phyloP scores from a whole-genome alignment of 2,113 vertebrate species.

The Brachypodius melanocephalos region DNA sequence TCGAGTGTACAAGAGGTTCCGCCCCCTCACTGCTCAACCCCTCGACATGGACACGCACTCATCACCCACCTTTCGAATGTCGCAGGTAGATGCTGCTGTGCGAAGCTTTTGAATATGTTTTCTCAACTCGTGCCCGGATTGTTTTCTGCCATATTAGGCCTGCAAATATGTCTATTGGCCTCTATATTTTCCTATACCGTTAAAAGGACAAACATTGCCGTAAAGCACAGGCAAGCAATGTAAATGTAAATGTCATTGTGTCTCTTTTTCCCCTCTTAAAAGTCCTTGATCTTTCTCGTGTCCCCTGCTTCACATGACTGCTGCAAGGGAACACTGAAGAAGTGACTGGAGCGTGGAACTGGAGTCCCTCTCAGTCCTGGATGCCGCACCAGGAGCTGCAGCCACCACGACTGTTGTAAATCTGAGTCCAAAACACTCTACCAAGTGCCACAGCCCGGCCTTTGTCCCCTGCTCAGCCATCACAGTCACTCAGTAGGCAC shows the following conservation, averaged over 20 bases:
- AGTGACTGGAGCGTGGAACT: accelerated
- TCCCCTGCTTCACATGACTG: background rate
- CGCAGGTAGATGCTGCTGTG: too few species aligned
- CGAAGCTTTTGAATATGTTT: background rate
- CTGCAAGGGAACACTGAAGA: too few species aligned
- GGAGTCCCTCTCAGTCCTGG: too few species aligned
- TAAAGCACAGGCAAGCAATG: too few species aligned
- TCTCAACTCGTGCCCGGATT: accelerated
- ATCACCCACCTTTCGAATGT: accelerated
- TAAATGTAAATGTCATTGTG: background rate
- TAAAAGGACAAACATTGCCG: background rate
- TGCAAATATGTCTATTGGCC: background rate
- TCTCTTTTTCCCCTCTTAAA: too few species aligned
- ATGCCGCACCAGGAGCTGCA: background rate
- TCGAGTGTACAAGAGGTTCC: too few species aligned
- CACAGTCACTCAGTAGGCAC: accelerated
- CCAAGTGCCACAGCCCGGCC: background rate
- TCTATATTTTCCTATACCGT: background rate
- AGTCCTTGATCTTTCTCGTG: background rate
- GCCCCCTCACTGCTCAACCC: accelerated
- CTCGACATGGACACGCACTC: background rate
- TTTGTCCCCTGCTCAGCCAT: background rate
- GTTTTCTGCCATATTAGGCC: background rate
- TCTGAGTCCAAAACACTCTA: accelerated
- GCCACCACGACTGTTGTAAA: accelerated